phyloP scores from a whole-genome alignment of 1,140 invertebrate genomes.

The Leucophenga varia region DNA sequence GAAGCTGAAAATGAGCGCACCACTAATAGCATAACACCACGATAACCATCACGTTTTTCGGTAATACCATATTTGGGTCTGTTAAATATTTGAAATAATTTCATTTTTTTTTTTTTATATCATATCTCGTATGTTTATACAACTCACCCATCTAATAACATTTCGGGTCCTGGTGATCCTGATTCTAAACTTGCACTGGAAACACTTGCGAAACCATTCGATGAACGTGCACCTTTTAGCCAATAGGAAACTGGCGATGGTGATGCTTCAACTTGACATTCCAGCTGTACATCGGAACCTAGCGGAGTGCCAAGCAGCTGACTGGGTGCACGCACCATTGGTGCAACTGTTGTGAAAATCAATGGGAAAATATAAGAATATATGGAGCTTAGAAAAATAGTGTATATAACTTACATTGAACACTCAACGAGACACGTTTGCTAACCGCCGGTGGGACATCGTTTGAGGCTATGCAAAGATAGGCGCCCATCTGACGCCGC shows the following conservation, averaged over 20 bases:
- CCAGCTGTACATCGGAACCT: slow-evolving; percentile 75
- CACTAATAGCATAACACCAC: slow-evolving; percentile 79
- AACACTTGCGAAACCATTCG: slow-evolving; percentile 40
- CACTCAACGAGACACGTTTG: slow-evolving; percentile 80
- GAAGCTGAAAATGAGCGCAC: slow-evolving; percentile 75
- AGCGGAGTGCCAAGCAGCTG: slow-evolving; percentile 79
- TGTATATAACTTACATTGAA: slow-evolving; percentile 78
- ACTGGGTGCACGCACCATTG: slow-evolving; percentile 77
- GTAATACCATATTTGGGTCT: slow-evolving; percentile 81
- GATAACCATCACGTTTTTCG: slow-evolving; percentile 77
- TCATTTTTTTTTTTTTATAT: not conserved
- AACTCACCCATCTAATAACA: slow-evolving; percentile 76
- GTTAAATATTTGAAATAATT: slow-evolving; percentile 30
- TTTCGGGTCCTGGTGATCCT: slow-evolving; percentile 61
- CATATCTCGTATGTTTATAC: not conserved
- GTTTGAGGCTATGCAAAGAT: slow-evolving; percentile 85
- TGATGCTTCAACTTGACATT: slow-evolving; percentile 81
- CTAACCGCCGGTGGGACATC: slow-evolving; percentile 87
- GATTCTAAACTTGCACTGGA: slow-evolving; percentile 45
- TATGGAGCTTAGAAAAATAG: not conserved
- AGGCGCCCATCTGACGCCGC: slow-evolving; percentile 82
- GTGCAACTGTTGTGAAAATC: slow-evolving; percentile 65
- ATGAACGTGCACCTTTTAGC: slow-evolving; percentile 69
- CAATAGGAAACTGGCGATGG: slow-evolving; percentile 83
- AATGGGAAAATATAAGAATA: not conserved